Conservation (phyloP, 2,797 vertebrate genomes). For the Phylloscopus collybita region DNA sequence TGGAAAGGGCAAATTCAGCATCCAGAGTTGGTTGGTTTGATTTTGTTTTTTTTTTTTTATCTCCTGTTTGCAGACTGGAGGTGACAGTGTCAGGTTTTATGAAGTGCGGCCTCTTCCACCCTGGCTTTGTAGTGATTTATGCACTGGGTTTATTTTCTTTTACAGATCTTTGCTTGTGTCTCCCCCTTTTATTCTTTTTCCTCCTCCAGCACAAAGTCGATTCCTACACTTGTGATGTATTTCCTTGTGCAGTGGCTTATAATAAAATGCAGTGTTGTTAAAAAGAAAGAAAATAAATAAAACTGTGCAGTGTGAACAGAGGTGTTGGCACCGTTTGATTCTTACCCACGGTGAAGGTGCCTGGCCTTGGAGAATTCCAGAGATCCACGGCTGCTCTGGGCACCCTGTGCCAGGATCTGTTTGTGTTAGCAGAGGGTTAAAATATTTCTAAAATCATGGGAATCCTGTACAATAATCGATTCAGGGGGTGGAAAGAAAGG, state of each 20-base stretch:
- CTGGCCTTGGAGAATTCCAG: not conserved
- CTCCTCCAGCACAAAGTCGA: not conserved
- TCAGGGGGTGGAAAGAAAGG: too few species aligned
- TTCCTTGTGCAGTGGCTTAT: not conserved
- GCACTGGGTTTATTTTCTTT: not conserved
- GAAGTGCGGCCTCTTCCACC: not conserved
- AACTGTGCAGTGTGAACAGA: not conserved
- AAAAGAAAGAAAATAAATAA: not conserved
- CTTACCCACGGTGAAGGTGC: not conserved
- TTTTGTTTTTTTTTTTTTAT: not conserved
- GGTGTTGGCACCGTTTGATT: not conserved
- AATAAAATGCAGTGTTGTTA: not conserved
- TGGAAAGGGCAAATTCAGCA: slow-evolving; percentile 11
- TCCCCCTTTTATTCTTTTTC: not conserved
- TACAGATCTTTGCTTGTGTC: not conserved
- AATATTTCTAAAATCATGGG: too few species aligned
- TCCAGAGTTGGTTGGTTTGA: not conserved
- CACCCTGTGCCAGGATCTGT: not conserved
- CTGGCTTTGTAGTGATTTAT: not conserved
- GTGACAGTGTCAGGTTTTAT: slow-evolving; percentile 6
- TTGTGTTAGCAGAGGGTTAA: too few species aligned
- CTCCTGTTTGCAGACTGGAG: not conserved
- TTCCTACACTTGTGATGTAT: not conserved
- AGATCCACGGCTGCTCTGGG: not conserved
- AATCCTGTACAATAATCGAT: too few species aligned